Conservation (phyloP, 2,888 invertebrate genomes). For the Polyploca ridens region DNA sequence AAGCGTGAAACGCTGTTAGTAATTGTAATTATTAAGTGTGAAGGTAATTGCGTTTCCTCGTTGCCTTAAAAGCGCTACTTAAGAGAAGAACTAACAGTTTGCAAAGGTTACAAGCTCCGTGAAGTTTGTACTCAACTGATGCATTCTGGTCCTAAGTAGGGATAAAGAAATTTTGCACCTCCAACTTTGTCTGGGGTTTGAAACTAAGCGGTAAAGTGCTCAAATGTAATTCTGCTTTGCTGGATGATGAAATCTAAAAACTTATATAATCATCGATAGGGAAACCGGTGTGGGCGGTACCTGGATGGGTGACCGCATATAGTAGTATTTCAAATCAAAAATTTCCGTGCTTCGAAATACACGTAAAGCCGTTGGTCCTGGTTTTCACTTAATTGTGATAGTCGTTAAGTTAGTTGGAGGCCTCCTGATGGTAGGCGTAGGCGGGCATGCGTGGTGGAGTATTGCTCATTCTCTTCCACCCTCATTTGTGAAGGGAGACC, state of each 20-base stretch:
- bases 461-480: no score
- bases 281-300: no score
- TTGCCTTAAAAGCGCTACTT: slow-evolving; percentile 50
- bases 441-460: no score
- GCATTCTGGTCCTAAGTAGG: slow-evolving; percentile 13
- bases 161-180: slow-evolving; percentile 8
- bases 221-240: not conserved
- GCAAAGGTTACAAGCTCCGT: slow-evolving; percentile 24
- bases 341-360: no score
- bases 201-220: not conserved
- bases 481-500: no score
- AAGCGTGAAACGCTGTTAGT: slow-evolving; percentile 41
- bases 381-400: no score
- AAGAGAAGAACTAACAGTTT: slow-evolving; percentile 40
- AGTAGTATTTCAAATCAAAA: no score
- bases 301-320: no score
- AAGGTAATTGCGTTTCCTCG: slow-evolving; percentile 53
- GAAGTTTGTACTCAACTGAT: slow-evolving; percentile 16
- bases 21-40: slow-evolving; percentile 57
- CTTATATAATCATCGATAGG: no score
- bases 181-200: not conserved
- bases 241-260: not conserved
- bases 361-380: no score
- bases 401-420: no score
- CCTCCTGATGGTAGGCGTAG: no score